Conservation (phyloP, 2,888 invertebrate genomes). For the Drosophila phalerata region DNA sequence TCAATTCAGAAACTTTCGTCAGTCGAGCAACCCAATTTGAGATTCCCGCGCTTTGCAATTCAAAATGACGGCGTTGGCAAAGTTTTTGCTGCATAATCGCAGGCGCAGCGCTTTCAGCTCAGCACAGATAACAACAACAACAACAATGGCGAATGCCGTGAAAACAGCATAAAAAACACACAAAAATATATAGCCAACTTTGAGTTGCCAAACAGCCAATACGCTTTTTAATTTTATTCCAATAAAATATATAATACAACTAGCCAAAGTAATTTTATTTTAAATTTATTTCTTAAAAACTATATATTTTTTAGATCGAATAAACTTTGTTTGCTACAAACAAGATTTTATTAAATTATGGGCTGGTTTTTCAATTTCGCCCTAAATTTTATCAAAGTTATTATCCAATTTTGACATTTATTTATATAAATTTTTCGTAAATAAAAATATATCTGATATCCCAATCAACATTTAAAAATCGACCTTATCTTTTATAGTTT, state of each 20-base stretch:
- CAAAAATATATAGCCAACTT: not conserved
- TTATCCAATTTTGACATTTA: too few species aligned
- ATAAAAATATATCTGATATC: too few species aligned
- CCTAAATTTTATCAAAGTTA: too few species aligned
- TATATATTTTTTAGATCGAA: too few species aligned
- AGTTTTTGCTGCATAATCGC: slow-evolving; percentile 79
- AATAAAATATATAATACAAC: not conserved
- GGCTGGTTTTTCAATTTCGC: too few species aligned
- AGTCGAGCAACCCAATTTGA: slow-evolving; percentile 70
- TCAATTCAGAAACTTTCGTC: slow-evolving; percentile 55
- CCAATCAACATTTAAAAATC: too few species aligned
- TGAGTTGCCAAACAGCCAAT: not conserved
- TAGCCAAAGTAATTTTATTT: not conserved
- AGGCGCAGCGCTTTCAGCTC: slow-evolving; percentile 68
- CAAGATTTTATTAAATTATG: too few species aligned
- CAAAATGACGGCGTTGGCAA: slow-evolving; percentile 67
- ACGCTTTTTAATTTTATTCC: not conserved
- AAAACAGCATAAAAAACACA: slow-evolving; percentile 16
- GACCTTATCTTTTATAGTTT: too few species aligned
- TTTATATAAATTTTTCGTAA: too few species aligned
- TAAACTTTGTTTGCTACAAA: too few species aligned
- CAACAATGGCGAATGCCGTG: slow-evolving; percentile 16
- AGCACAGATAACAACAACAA: slow-evolving; percentile 53
- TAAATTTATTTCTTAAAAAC: too few species aligned
- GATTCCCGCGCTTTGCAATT: slow-evolving; percentile 73